Percentiles rank a stretch among this genome's conserved stretches.
Evolutionary conservation across 1,140 invertebrate genomes (phyloP).

Genomic region (Ruditapes philippinarum): DNA sequence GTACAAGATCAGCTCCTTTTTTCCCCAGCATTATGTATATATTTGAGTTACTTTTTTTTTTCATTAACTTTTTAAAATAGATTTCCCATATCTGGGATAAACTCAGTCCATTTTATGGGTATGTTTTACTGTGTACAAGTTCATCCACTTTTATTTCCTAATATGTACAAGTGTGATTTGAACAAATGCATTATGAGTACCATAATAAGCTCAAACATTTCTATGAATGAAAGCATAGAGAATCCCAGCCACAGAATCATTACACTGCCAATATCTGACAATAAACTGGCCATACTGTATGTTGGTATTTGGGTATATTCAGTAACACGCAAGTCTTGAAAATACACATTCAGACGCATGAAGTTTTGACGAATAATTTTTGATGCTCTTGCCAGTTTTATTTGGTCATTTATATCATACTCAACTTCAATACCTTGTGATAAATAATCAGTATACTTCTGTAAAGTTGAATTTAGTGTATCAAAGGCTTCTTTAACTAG

Average conservation of each 20-base stretch:
- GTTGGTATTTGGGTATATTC: slow-evolving; percentile 82
- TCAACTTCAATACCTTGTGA: neutral
- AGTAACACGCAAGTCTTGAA: slow-evolving; percentile 83
- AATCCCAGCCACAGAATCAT: slow-evolving; percentile 85
- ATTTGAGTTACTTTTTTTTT: no score
- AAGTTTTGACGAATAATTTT: slow-evolving; percentile 82
- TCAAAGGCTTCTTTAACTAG: slow-evolving; percentile 77
- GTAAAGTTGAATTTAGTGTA: neutral
- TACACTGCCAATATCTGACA: slow-evolving; percentile 84
- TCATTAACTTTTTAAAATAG: no score
- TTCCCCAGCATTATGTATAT: no score
- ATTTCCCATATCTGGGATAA: no score
- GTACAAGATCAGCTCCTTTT: no score
- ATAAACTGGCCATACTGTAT: slow-evolving; percentile 81
- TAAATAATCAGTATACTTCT: neutral
- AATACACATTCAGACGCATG: slow-evolving; percentile 82
- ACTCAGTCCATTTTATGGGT: no score
- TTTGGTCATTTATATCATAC: slow-evolving; percentile 59
- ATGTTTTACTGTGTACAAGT: no score
- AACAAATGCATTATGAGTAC: slow-evolving; percentile 77
- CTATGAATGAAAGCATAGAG: slow-evolving; percentile 84
- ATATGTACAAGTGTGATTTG: slow-evolving; percentile 78
- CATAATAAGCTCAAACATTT: slow-evolving; percentile 80
- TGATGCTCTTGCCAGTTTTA: slow-evolving; percentile 72
- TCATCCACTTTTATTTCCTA: neutral